Conservation (phyloP, 23 tunicate species). For the Halocynthia roretzi region DNA sequence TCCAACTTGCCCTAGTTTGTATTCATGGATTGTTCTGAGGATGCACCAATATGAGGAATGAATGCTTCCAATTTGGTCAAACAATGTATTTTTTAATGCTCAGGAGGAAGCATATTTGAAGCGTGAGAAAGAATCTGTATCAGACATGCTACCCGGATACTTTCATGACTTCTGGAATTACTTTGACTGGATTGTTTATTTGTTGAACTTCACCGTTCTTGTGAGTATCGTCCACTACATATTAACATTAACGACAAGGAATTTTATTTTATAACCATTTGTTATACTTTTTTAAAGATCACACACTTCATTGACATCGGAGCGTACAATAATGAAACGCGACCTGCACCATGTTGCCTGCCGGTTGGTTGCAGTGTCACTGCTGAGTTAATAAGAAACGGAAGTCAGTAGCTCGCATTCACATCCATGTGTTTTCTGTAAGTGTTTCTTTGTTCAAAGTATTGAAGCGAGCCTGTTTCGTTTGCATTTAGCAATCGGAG, state of each 20-base stretch:
- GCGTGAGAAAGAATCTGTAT: slow-evolving; percentile 43
- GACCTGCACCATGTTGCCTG: slow-evolving; percentile 14
- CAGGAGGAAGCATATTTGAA: slow-evolving; percentile 67
- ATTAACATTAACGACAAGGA: background rate
- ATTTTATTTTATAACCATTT: background rate
- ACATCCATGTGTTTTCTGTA: no score
- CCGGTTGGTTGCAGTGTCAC: slow-evolving; percentile 11
- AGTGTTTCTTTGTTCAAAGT: no score
- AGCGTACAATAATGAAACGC: background rate
- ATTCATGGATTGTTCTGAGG: no score
- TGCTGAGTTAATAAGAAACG: slow-evolving; percentile 5
- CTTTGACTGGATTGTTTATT: slow-evolving; percentile 88
- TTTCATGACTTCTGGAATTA: slow-evolving; percentile 88
- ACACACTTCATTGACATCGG: slow-evolving; percentile 21
- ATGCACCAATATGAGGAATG: no score
- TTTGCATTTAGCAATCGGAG: no score
- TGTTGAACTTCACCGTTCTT: slow-evolving; percentile 46
- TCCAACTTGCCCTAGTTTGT: no score
- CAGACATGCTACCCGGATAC: slow-evolving; percentile 60
- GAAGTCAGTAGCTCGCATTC: slow-evolving; percentile 3
- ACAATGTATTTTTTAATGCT: background rate
- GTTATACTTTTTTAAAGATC: slow-evolving; percentile 13
- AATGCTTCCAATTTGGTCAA: no score
- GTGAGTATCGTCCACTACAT: slow-evolving; percentile 21
- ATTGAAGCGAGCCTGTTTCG: no score